Evolutionary conservation across 37 sponge, comb jelly and placozoan species (phyloP).

Genomic region (Chondrosia reniformis): DNA sequence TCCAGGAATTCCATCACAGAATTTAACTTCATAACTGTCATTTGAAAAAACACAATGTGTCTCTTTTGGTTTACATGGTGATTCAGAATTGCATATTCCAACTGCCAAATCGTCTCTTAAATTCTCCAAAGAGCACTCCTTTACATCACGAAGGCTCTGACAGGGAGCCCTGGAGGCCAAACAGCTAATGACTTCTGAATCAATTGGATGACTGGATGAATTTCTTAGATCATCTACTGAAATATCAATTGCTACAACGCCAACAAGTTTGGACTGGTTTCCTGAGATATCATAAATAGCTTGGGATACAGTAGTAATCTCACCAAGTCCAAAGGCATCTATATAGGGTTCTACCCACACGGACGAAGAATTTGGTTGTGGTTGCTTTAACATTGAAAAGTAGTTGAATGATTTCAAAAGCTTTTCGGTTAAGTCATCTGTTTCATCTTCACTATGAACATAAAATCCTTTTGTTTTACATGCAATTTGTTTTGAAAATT

Average conservation of each 20-base stretch:
- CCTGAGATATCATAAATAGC: background rate
- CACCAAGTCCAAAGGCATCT: constrained; percentile 31
- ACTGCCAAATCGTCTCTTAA: no score
- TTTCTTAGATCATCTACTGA: background rate
- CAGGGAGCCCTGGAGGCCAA: no score
- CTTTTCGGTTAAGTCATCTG: background rate
- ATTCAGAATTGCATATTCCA: no score
- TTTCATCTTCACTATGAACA: background rate
- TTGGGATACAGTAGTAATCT: background rate
- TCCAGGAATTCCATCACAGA: no score
- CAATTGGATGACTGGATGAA: no score
- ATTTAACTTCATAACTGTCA: no score
- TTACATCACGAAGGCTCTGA: no score
- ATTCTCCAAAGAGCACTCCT: no score
- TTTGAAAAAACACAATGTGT: no score
- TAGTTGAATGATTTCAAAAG: background rate
- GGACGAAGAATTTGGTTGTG: background rate
- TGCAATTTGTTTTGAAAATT: background rate
- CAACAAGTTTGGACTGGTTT: background rate
- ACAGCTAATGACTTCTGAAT: no score
- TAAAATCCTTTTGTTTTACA: constrained; percentile 8
- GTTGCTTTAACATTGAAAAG: background rate
- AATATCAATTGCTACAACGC: background rate
- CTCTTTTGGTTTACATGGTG: no score
- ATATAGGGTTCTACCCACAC: constrained; percentile 21